A percentile compares a stretch with the other conserved stretches of the same genome.
These are phyloP conservation scores for Oncorhynchus tshawytscha DNA, from an alignment of 2,113 vertebrate genomes.

Conservation along the genomic window DNA sequence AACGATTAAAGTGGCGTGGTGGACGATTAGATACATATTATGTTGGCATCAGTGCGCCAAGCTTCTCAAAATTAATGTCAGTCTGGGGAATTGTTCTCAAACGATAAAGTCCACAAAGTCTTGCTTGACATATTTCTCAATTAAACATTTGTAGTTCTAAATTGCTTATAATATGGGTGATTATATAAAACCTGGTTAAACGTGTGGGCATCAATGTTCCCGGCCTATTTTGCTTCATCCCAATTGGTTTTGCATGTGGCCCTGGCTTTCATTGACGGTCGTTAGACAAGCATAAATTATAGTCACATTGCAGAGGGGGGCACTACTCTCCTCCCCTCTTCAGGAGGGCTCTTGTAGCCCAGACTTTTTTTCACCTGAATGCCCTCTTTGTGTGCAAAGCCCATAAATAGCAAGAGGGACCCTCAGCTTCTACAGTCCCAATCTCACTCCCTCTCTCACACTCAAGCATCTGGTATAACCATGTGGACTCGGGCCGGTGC, in stretches of 20 bases:
- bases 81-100: background rate
- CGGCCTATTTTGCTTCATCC: background rate
- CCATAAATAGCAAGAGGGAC: slow-evolving; percentile 72
- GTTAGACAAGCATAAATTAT: slow-evolving; percentile 52
- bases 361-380: slow-evolving; percentile 37
- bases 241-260: slow-evolving; percentile 47
- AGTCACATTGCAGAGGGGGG: slow-evolving; percentile 33
- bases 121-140: background rate
- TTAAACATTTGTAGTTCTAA: background rate
- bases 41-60: background rate
- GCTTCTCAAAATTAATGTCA: background rate
- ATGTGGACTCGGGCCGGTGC: slow-evolving; percentile 71
- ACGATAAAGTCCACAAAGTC: slow-evolving; percentile 5
- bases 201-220: background rate
- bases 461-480: slow-evolving; percentile 39
- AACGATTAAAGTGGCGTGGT: background rate
- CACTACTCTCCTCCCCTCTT: slow-evolving; percentile 6
- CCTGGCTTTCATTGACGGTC: slow-evolving; percentile 24
- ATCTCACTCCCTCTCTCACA: slow-evolving; percentile 26
- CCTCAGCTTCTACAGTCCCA: slow-evolving; percentile 7
- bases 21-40: background rate
- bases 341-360: background rate
- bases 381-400: slow-evolving; percentile 56
- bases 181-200: background rate
- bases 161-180: background rate